These are phyloP conservation scores for Sphenodon punctatus DNA, from an alignment of 2,797 vertebrate genomes.

Conservation along the genomic window DNA sequence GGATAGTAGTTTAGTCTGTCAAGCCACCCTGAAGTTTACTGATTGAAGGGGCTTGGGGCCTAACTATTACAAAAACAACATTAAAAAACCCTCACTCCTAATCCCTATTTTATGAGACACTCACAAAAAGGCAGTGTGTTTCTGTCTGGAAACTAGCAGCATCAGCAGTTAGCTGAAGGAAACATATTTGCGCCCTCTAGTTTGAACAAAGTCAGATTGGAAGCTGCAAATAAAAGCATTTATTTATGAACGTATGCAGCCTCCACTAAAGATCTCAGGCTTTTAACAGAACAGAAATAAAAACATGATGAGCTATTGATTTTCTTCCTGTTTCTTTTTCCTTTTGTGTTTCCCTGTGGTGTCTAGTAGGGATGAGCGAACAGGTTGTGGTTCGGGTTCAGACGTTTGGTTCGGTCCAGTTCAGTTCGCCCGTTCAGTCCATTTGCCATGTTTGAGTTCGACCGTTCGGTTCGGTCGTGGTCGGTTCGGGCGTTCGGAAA, in stretches of 20 bases:
- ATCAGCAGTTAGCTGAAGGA: constrained; percentile 60
- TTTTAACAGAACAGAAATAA: not conserved
- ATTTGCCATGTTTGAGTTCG: too few relatives aligned
- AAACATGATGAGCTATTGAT: not conserved
- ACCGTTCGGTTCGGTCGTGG: too few relatives aligned
- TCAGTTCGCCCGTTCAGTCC: too few relatives aligned
- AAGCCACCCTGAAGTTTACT: constrained; percentile 50
- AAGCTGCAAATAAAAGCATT: constrained; percentile 63
- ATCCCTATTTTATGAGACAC: constrained; percentile 68
- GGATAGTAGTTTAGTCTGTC: constrained; percentile 64
- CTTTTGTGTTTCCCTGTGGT: not conserved
- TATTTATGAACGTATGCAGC: constrained; percentile 55
- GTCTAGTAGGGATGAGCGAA: too few relatives aligned
- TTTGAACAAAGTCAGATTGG: constrained; percentile 62
- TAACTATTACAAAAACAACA: constrained; percentile 58
- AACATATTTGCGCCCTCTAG: constrained; percentile 37
- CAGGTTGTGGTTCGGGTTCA: too few relatives aligned
- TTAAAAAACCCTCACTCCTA: constrained; percentile 48
- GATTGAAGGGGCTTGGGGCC: constrained; percentile 65
- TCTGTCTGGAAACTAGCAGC: constrained; percentile 58
- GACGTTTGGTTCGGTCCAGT: too few relatives aligned
- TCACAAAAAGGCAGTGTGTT: constrained; percentile 31
- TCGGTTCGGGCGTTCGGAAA: too few relatives aligned
- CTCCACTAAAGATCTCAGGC: not conserved
- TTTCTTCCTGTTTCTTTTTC: not conserved